Base-by-base conservation (phyloP, 2,113 vertebrate species). In the Upupa epops region DNA sequence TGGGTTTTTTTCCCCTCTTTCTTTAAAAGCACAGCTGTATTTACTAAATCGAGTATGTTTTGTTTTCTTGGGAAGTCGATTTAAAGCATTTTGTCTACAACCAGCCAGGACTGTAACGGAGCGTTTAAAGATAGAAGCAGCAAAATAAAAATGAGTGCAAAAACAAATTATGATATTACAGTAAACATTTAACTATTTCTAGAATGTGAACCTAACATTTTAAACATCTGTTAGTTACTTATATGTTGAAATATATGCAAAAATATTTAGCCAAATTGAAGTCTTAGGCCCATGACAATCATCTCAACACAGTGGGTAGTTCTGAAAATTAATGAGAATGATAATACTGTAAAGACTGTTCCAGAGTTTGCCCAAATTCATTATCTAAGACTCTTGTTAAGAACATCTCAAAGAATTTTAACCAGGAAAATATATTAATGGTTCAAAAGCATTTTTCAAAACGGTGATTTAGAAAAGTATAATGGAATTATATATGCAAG, bases 321-420 rank as follows among this genome's bases (percentile, higher is more conserved):
- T 99, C 98, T 98, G 98, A 98, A 99, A 99, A 99, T 99, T 99
- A 99, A 99, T 99, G 99, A 99, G 98, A 99, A 99, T 98, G 99
- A 99, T 99, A 98, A 99, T 99, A 98, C 99, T 99, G 98, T 98
- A 99, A 99, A 99, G 98, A 98, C 98, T 98, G 99, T 99, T 99
- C 98, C 99, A 98, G 98, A 98, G 98, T 98, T 98, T 99, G 98
- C 98, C 98, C 99, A 99, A 99, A 99, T 98, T 99, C 98, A 99
- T 99, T 99, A 99, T 98, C 98, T 98, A 98, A 98, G 97, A 98
- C 98, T 98, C 97, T 98, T 98, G 98, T 98, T 99, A 98, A 98
- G 98, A 99, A 98, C 98, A 98, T 98, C 97, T 98, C 98, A 98
- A 98, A 98, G 98, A 98, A 98, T 98, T 98, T 98, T 98, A 98